Evolutionary conservation across 1,140 invertebrate species (phyloP).

Genomic region (Drosophila sp.): DNA sequence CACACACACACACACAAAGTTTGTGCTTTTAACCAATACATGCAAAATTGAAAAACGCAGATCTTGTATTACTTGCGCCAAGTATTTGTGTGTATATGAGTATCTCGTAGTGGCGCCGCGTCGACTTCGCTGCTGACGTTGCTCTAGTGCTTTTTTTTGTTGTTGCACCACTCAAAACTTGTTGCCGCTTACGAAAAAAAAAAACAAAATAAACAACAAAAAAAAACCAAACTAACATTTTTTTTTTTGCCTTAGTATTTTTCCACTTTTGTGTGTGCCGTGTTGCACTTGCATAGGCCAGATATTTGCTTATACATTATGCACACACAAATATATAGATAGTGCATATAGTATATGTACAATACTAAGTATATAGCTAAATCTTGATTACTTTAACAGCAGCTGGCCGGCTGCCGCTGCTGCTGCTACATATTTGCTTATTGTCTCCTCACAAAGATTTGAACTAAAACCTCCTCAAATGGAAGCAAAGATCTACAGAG

Average conservation of each 20-base stretch:
- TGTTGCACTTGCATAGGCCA: conserved; percentile 60
- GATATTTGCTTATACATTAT: conserved; percentile 60
- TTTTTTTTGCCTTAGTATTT: conserved; percentile 45
- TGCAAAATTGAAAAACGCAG: conserved; percentile 55
- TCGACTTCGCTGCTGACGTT: conserved; percentile 1
- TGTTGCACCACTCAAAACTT: conserved; percentile 67
- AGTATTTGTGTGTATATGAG: conserved; percentile 4
- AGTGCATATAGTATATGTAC: neutral
- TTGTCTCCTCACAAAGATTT: conserved; percentile 16
- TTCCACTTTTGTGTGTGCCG: conserved; percentile 29
- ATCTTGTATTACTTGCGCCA: conserved; percentile 73
- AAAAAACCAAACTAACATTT: conserved; percentile 38
- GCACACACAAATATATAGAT: conserved; percentile 36
- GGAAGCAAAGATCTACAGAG: conserved; percentile 3
- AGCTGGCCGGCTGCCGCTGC: conserved; percentile 38
- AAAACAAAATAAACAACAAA: conserved; percentile 50
- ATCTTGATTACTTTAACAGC: conserved; percentile 74
- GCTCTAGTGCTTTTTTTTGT: conserved; percentile 32
- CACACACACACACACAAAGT: conserved; percentile 38
- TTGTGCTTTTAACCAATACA: conserved; percentile 51
- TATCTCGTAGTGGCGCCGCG: neutral
- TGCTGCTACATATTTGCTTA: conserved; percentile 9
- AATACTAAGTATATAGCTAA: conserved; percentile 22
- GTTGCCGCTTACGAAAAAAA: conserved; percentile 67
- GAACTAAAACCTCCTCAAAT: conserved; percentile 21